phyloP scores from a whole-genome alignment of 2,888 invertebrate genomes.

The Andrena bicolor region DNA sequence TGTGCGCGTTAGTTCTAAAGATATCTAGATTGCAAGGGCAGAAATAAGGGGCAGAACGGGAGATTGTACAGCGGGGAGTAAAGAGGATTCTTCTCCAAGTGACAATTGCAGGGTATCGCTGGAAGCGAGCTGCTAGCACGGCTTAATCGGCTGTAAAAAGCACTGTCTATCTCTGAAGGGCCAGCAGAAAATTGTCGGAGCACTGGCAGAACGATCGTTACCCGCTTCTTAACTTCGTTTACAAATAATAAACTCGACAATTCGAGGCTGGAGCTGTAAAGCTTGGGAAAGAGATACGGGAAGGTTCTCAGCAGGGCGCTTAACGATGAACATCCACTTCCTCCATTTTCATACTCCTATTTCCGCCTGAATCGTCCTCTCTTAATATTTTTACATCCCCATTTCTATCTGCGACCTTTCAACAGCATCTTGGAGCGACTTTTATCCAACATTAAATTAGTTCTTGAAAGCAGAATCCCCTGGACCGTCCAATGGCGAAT shows the following conservation, averaged over 20 bases:
- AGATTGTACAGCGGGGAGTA: background rate
- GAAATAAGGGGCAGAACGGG: background rate
- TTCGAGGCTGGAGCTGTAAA: background rate
- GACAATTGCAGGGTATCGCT: background rate
- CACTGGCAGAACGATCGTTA: background rate
- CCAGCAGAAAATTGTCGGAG: background rate
- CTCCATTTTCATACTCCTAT: conserved; percentile 1
- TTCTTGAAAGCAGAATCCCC: background rate
- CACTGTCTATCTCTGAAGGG: background rate
- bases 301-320: background rate
- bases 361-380: background rate
- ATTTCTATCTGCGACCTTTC: background rate
- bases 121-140: background rate
- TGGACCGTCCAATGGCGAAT: background rate
- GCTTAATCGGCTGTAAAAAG: background rate
- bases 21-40: no score
- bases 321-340: background rate
- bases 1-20: no score
- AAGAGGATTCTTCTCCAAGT: background rate
- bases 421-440: background rate
- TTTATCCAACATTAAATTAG: background rate
- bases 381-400: background rate
- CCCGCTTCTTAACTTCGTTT: conserved; percentile 1
- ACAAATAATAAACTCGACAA: conserved; percentile 1
- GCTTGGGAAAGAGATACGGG: conserved; percentile 2